Evolutionary conservation across 2,888 invertebrate genomes (phyloP), one percentile per base, ranked within the genome.

Genomic region (Hemicrepidius hirtus): DNA sequence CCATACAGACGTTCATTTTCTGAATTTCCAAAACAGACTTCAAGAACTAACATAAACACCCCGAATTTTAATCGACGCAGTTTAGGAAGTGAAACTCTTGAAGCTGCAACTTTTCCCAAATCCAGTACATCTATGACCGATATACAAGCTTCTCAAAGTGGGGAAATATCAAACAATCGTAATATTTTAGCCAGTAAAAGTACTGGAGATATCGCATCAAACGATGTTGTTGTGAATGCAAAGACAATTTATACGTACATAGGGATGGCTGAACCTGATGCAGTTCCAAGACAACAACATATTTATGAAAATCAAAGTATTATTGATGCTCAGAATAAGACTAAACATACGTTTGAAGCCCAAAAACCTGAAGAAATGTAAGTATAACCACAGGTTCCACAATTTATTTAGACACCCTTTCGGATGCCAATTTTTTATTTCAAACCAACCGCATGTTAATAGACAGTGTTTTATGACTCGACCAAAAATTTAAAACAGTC

Each of bases 1-100:
- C 82, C 84, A 41, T 88, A 88, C 77, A 83, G 88, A 53, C 81
- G 88, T 71, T 88, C 88, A 18, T 86, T 88, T 73, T 88, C 88
- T 2, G 88, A 88, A 81, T 81, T 87, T 37, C 82, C 86, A 35
- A 80, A 82, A 60, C 66, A 70, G 40, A 80, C 72, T 78, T 80
- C 77, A 21, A 68, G 40, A 24, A 24, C 24, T 3, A 24, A 24
- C 5, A 24, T 24, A 28, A 80, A 69, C 50, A 77, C 78, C 70
- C 81, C 81, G 41, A 85, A 83, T 76, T 79, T 81, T 59, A 87
- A 86, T 78, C 81, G 87, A 10, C 77, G 86, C 67, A 87, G 87
- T 77, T 77, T 86, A 67, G 86, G 84, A 40, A 82, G 80, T 71
- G 85, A 83, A 28, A 76, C 80, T 49, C 71, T 82, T 37, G 79